Evolutionary conservation across 1,140 invertebrate species (phyloP), one percentile per base, ranked within the genome.

Genomic region (Platyura marginata): DNA sequence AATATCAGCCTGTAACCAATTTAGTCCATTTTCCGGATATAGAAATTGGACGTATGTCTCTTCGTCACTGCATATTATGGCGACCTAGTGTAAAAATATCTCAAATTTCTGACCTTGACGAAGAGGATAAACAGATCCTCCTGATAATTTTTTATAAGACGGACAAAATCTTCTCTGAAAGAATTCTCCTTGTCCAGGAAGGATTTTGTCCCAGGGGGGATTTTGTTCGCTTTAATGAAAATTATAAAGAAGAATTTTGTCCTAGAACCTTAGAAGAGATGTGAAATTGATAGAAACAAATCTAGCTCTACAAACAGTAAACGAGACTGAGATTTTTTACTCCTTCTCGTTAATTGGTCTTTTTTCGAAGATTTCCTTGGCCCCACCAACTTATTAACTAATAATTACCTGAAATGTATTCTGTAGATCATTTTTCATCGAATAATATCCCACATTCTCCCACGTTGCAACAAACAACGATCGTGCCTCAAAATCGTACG

Each of bases 11-110:
- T 86, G 79, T 34, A 92, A 77, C 92, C 92, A 97, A 55, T 90
- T 78, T 33, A 96, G 79, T 1, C 89, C 87, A 49, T 77, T 69
- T 46, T 86, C 76, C 2, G 84, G 77, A 59, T 95, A 97, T 32
- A 92, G 61, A 49, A 94, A 74, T 51, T 90, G 75, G 0, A 77
- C 80, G 55, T 81, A 96, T 9, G 81, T 82, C 41, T 89, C 74
- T 0, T 68, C 69, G 1, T 83, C 84, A 55, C 90, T 77, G n/a
- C 77, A 80, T 3, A 79, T 80, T 29, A 97, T 68, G 0, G 78
- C 79, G 11, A 82, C 71, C 74, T 93, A 88, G n/a, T n/a, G n/a
- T n/a, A 61, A 79, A 92, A 29, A 49, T 29, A 29, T 29, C 13
- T 29, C 6, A 8, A 29, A 29, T 29, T 29, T 29, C 13, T 29